Conservation (phyloP, 2,113 vertebrate species). For the Indicator indicator region DNA sequence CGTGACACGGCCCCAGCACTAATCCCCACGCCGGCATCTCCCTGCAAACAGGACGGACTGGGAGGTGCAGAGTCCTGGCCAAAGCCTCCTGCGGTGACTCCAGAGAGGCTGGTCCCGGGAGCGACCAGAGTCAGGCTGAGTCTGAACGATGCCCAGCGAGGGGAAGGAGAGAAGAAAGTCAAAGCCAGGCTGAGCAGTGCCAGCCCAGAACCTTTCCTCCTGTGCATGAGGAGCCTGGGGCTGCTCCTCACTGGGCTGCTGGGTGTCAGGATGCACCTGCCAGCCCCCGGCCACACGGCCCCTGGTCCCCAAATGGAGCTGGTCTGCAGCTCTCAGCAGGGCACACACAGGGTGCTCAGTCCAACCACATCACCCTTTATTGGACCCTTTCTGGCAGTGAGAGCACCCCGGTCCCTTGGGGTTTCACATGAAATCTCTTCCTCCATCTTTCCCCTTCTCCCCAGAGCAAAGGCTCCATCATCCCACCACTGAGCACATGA, state of each 20-base stretch:
- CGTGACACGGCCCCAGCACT: fast-evolving
- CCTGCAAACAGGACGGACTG: background rate
- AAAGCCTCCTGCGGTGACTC: fast-evolving
- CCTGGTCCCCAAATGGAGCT: background rate
- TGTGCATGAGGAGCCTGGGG: background rate
- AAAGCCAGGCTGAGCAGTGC: background rate
- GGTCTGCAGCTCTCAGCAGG: background rate
- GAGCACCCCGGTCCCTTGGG: fast-evolving
- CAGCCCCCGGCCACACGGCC: fast-evolving
- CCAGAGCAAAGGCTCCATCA: background rate
- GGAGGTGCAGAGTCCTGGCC: fast-evolving
- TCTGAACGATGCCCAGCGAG: fast-evolving
- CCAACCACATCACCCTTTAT: background rate
- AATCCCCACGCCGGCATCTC: background rate
- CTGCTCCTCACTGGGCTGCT: background rate
- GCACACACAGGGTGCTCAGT: fast-evolving
- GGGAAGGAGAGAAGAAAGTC: background rate
- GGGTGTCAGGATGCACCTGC: fast-evolving
- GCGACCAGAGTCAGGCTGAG: too few species aligned
- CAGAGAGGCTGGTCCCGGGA: background rate
- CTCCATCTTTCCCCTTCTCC: background rate
- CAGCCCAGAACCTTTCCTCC: fast-evolving
- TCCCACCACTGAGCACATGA: background rate
- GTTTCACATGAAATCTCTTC: background rate
- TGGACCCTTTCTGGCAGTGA: background rate